Evolutionary conservation across 2,888 invertebrate species (phyloP).

Genomic region (Dolichomitus sp.): DNA sequence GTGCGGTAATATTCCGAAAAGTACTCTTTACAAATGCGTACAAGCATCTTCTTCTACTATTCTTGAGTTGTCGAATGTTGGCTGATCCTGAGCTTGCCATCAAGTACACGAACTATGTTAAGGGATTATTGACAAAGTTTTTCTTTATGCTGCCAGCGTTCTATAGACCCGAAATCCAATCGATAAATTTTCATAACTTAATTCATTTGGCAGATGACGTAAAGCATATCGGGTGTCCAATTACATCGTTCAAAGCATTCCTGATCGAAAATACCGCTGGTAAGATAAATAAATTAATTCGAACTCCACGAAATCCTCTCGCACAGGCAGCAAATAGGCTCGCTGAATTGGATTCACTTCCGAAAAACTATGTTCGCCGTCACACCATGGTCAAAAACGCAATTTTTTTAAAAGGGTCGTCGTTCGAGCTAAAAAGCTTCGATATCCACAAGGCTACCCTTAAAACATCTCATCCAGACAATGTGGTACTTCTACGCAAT

Average conservation of each 20-base stretch:
- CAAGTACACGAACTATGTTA: constrained; percentile 9
- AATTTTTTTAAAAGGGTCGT: not conserved
- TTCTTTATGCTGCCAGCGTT: constrained; percentile 45
- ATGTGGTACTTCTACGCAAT: no score
- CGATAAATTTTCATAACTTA: constrained; percentile 61
- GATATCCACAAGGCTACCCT: not conserved
- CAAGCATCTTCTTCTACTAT: constrained; percentile 58
- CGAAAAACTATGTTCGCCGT: not conserved
- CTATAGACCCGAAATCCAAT: constrained; percentile 57
- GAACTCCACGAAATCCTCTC: constrained; percentile 38
- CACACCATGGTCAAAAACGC: not conserved
- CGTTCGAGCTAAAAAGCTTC: not conserved
- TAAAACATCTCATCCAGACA: not conserved
- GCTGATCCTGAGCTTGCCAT: no score
- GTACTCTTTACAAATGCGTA: constrained; percentile 35
- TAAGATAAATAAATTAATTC: constrained; percentile 45
- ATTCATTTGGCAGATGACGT: constrained; percentile 66
- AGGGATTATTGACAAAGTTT: constrained; percentile 49
- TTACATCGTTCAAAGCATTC: constrained; percentile 56
- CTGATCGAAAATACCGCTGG: constrained; percentile 59
- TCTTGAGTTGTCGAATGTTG: constrained; percentile 55
- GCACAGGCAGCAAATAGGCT: not conserved
- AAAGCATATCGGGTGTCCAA: constrained; percentile 53
- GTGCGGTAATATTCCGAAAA: constrained; percentile 44
- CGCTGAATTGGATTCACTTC: not conserved